Conservation (phyloP, 2,113 vertebrate species). For the Polypterus bichir region DNA sequence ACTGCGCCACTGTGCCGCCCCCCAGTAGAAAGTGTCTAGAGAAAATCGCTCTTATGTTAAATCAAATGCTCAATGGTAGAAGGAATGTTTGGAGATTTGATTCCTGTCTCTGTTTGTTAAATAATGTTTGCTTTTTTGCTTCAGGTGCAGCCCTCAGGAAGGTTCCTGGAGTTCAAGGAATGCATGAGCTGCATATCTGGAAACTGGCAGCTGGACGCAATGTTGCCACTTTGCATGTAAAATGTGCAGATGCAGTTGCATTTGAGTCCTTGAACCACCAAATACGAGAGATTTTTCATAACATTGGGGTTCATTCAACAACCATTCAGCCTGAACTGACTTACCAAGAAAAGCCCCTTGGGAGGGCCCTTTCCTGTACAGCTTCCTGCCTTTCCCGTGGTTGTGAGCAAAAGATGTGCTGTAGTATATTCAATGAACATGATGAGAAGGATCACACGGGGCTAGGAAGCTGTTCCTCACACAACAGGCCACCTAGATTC, state of each 20-base stretch:
- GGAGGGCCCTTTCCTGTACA: conserved; percentile 30
- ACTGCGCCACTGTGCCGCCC: no score
- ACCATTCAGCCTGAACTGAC: conserved; percentile 60
- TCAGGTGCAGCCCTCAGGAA: conserved; percentile 45
- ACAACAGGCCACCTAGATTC: no score
- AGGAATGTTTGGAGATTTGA: no score
- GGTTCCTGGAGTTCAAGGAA: conserved; percentile 43
- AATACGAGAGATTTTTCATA: conserved; percentile 57
- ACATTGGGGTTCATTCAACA: conserved; percentile 53
- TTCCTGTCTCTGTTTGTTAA: no score
- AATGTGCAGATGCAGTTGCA: conserved; percentile 31
- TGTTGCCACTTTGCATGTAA: conserved; percentile 64
- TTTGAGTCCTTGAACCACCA: conserved; percentile 32
- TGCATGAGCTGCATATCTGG: conserved; percentile 69
- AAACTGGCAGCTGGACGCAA: conserved; percentile 55
- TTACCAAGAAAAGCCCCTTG: conserved; percentile 29
- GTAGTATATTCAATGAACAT: conserved; percentile 15
- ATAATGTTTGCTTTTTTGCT: neutral
- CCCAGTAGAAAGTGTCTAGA: no score
- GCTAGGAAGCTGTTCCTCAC: no score
- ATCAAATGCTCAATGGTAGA: no score
- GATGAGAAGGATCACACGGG: no score
- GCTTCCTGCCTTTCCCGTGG: conserved; percentile 44
- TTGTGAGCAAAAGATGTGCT: conserved; percentile 55
- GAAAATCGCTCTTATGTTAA: no score